phyloP scores from a whole-genome alignment of 1,140 invertebrate species.

The Caenorhabditis inopinata region DNA sequence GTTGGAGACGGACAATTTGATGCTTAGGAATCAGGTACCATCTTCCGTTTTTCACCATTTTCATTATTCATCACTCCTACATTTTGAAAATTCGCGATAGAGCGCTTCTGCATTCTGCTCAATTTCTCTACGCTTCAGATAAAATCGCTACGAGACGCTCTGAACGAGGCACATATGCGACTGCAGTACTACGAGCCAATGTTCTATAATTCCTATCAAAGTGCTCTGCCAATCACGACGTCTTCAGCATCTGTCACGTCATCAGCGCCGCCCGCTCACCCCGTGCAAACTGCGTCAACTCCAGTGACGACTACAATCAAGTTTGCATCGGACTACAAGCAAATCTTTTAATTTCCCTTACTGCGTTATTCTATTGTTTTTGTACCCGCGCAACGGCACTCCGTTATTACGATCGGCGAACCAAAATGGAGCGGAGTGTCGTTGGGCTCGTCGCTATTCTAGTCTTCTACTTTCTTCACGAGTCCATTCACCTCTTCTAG shows the following conservation, averaged over 20 bases:
- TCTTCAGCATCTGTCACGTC: background rate
- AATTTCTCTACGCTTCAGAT: background rate
- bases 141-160: constrained; percentile 35
- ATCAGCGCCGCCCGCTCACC: background rate
- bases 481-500: background rate
- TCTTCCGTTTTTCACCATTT: background rate
- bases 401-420: too few species aligned
- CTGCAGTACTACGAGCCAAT: constrained; percentile 46
- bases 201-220: constrained; percentile 3
- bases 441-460: too few species aligned
- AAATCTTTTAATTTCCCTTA: background rate
- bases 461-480: too few species aligned
- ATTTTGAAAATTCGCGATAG: background rate
- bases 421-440: too few species aligned
- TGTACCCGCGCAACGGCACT: too few species aligned
- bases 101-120: background rate
- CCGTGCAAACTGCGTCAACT: background rate
- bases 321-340: background rate
- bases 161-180: constrained; percentile 36
- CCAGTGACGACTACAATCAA: background rate
- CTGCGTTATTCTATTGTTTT: too few species aligned
- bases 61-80: too few species aligned
- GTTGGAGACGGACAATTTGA: constrained; percentile 57
- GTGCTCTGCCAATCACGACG: background rate
- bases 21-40: constrained; percentile 49